These are phyloP conservation scores for Pristionchus entomophagus DNA, from an alignment of 2,888 invertebrate species.

Conservation along the genomic window DNA sequence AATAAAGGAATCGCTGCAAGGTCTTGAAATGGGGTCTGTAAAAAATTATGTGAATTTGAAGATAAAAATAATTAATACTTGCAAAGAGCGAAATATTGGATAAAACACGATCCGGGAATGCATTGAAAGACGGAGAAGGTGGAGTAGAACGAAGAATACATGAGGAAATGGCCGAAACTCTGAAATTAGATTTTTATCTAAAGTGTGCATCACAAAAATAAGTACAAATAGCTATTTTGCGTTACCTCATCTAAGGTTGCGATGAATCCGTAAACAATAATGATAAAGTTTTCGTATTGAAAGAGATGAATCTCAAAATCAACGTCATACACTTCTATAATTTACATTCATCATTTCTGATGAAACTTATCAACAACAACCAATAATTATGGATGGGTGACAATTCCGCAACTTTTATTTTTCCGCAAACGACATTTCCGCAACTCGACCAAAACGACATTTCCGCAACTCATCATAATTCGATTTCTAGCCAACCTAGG, in stretches of 20 bases:
- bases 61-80: background rate
- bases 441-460: no score
- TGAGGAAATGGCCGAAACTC: background rate
- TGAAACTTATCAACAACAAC: no score
- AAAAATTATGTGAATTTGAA: background rate
- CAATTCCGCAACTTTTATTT: no score
- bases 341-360: no score
- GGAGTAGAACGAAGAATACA: background rate
- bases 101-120: background rate
- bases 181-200: background rate
- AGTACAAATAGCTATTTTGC: no score
- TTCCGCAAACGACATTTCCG: no score
- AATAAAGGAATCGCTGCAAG: background rate
- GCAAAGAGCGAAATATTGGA: background rate
- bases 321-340: background rate
- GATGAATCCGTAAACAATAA: background rate
- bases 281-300: background rate
- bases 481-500: no score
- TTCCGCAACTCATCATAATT: no score
- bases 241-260: background rate
- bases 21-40: background rate
- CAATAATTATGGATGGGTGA: no score
- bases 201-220: background rate
- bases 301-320: background rate
- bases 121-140: no score